A percentile compares a stretch with the other conserved stretches of the same genome.
phyloP scores from a whole-genome alignment of 2,888 invertebrate genomes.

The Oligia latruncula region DNA sequence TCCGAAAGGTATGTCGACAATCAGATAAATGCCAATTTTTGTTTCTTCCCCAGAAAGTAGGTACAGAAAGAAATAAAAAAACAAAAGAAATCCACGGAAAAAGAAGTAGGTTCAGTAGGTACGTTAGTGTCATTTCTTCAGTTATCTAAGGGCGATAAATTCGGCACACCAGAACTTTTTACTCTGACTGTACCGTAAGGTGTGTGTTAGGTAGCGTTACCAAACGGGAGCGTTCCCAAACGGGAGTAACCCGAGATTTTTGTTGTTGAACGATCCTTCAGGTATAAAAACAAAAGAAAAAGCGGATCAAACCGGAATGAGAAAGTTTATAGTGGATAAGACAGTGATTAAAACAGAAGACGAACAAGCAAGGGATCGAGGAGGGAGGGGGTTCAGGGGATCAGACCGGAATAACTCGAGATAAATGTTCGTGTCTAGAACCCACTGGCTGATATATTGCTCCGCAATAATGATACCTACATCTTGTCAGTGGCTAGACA shows the following conservation, averaged over 20 bases:
- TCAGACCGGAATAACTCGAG: not conserved
- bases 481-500: constrained; percentile 16
- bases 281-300: too few relatives aligned
- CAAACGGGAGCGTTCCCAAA: too few relatives aligned
- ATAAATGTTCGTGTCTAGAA: constrained; percentile 39
- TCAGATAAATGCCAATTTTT: not conserved
- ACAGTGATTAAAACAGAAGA: too few relatives aligned
- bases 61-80: constrained; percentile 5
- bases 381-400: too few relatives aligned
- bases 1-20: not conserved
- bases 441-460: constrained; percentile 43
- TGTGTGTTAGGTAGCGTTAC: too few relatives aligned
- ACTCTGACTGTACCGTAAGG: too few relatives aligned
- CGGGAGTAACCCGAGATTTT: too few relatives aligned
- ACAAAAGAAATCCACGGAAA: constrained; percentile 11
- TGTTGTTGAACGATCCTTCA: too few relatives aligned
- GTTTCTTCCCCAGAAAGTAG: not conserved
- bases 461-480: constrained; percentile 13
- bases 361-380: too few relatives aligned
- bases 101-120: not conserved
- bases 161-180: too few relatives aligned
- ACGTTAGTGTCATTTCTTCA: constrained; percentile 36
- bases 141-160: constrained; percentile 22
- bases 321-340: too few relatives aligned
- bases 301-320: too few relatives aligned